Base-by-base conservation (phyloP, 2,113 vertebrate genomes). In the Phoxinus phoxinus region DNA sequence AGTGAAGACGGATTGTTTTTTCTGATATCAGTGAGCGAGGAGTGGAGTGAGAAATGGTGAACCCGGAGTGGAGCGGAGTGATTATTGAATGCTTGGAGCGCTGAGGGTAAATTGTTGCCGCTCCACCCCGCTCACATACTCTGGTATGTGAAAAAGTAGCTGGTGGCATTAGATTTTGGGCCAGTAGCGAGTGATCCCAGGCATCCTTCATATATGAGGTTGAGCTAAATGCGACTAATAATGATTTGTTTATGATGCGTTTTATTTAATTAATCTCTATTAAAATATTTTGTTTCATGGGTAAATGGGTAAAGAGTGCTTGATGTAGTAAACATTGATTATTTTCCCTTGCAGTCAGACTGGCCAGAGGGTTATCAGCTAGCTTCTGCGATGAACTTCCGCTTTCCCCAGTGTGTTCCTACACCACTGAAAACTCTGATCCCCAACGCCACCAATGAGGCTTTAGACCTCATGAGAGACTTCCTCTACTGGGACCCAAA, bases 301-400 rank as follows among this genome's bases (percentile, higher is more conserved):
- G 23, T 44, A n/a, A n/a, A 25, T 23, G 0, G 10, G 6, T 59
- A 44, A 25, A 73, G 15, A 15, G 7, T 72, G 69, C 21, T 41
- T 73, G 10, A 15, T 61, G 25, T 46, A 73, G 7, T 44, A 25
- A 46, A 25, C 0, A 2, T 25, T 12, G 58, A 4, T 91, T 67
- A 69, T 67, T 82, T 86, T 25, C 2, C 44, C 59, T 59, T 85
- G 90, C 91, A 99, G 98, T 94, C 87, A 32, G 98, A 99, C 81
- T 99, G 98, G 98, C 94, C 96, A 6, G 98, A 99, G 91, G 98
- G 98, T 27, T 95, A 97, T 91, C 97, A 98, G 56, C 95, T 99
- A 51, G 97, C 98, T 23, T 92, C 96, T 72, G 94, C 96, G 11
- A 99, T 99, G 97, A 99, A 96, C 88, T 99, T 99, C 90, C 97